Conservation (phyloP, 2,888 invertebrate species). For the Ormyrus rosae region DNA sequence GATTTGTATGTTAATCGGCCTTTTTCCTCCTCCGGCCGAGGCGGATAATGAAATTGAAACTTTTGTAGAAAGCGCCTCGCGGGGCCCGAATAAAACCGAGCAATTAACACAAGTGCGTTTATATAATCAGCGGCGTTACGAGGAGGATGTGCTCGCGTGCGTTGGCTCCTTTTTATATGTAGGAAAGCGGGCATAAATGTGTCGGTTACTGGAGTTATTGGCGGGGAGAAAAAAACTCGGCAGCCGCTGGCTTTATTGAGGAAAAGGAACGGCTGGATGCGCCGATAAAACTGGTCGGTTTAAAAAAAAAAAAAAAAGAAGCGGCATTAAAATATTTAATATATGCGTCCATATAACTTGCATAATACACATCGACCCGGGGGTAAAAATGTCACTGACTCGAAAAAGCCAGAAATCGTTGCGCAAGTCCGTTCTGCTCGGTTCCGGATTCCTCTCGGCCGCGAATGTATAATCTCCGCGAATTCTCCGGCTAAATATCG, state of each 20-base stretch:
- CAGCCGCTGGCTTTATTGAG: conserved; percentile 2
- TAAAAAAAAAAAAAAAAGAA: too few relatives aligned
- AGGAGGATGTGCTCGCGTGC: conserved; percentile 13
- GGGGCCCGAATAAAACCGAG: conserved; percentile 24
- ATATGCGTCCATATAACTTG: too few relatives aligned
- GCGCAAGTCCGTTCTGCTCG: too few relatives aligned
- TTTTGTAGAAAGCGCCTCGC: conserved; percentile 31
- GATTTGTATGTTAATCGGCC: too few relatives aligned
- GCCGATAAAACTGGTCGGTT: conserved; percentile 17
- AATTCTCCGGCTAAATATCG: too few relatives aligned
- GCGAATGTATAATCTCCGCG: too few relatives aligned
- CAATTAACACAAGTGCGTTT: conserved; percentile 40
- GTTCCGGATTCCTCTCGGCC: too few relatives aligned
- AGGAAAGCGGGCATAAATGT: conserved; percentile 23
- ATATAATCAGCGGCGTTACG: conserved; percentile 27
- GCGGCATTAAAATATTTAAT: too few relatives aligned
- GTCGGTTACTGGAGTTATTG: conserved; percentile 19
- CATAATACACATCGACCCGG: too few relatives aligned
- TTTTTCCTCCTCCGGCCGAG: neutral
- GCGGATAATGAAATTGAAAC: conserved; percentile 35
- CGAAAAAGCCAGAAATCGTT: too few relatives aligned
- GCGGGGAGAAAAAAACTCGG: neutral
- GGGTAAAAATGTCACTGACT: too few relatives aligned
- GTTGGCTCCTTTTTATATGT: neutral
- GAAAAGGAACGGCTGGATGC: conserved; percentile 9